Evolutionary conservation across 1,140 invertebrate genomes (phyloP).

Genomic region (Parapsyche elsis): DNA sequence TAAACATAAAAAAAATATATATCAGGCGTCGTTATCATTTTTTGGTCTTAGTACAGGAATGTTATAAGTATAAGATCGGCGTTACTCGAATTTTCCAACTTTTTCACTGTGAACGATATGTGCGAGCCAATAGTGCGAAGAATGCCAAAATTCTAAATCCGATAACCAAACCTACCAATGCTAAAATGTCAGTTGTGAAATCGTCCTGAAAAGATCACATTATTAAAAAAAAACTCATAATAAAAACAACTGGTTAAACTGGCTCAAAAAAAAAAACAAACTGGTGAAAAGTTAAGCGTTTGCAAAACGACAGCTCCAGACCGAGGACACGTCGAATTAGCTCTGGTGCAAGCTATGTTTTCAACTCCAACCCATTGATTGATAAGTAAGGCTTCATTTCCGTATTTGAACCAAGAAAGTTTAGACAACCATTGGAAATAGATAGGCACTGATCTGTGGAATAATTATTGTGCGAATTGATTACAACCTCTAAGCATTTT

Average conservation of each 20-base stretch:
- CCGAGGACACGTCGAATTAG: conserved; percentile 78
- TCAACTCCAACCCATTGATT: conserved; percentile 91
- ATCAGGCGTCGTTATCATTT: background rate
- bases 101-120: conserved; percentile 60
- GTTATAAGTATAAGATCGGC: too few species aligned
- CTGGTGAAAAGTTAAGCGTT: conserved; percentile 81
- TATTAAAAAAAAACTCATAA: too few species aligned
- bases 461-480: background rate
- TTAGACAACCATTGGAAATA: conserved; percentile 94
- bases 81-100: too few species aligned
- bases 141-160: conserved; percentile 82
- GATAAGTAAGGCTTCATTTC: conserved; percentile 91
- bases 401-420: conserved; percentile 95
- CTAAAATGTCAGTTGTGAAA: conserved; percentile 76
- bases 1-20: background rate
- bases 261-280: conserved; percentile 59
- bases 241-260: background rate
- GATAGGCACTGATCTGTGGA: conserved; percentile 79
- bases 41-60: background rate
- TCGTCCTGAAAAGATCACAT: conserved; percentile 70
- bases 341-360: conserved; percentile 76
- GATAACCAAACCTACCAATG: conserved; percentile 78
- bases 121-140: conserved; percentile 75
- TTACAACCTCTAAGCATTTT: background rate
- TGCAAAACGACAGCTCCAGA: conserved; percentile 83